Base-by-base conservation (phyloP, 2,113 vertebrate species). In the Campylomormyrus tamandua region DNA sequence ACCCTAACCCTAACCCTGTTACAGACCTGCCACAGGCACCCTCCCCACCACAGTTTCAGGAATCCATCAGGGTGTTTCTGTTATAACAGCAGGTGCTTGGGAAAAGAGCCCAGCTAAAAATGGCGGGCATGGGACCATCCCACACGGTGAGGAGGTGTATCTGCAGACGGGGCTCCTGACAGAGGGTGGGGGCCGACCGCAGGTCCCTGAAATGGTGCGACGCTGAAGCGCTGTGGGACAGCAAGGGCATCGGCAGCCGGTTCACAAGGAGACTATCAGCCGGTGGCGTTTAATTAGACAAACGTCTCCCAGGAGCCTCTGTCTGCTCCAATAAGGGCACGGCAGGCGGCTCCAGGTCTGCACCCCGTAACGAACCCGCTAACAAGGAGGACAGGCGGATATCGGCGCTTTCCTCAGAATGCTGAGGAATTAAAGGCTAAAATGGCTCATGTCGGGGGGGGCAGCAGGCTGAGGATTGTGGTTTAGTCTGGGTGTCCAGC, bases 241-340 rank as follows among this genome's bases (percentile, higher is more conserved):
- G 27, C 86, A 88, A 70, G 89, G 77, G 66, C 85, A 53, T 88
- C 83, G 88, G 52, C 48, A 89, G 89, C 27, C 62, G 35, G 53
- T 83, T 90, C 88, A 90, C 42, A 90, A 89, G 50, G 74, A 86
- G 45, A 17, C 17, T 62, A 80, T 89, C 90, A 89, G 88, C 87
- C 45, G 35, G 21, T 19, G 1, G 35, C n/a, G 19, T 90, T 91
- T 49, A 87, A 85, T 1, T 19, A 31, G 52, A 56, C 85, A 83
- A 50, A 39, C 19, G 53, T 88, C 39, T 62, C 31, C 49, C 56
- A n/a, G 46, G 50, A 66, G 50, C 50, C n/a, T 45, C 19, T 46
- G 48, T 56, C 52, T 83, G 53, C 77, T 7, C 50, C 77, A 80
- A 24, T 42, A 58, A 86, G 49, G 83, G 53, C 21, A 27, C 31